A percentile compares a stretch with the other conserved stretches of the same genome.
Conservation (phyloP, 2,888 invertebrate genomes). For the Drosophila fulvimacula region DNA sequence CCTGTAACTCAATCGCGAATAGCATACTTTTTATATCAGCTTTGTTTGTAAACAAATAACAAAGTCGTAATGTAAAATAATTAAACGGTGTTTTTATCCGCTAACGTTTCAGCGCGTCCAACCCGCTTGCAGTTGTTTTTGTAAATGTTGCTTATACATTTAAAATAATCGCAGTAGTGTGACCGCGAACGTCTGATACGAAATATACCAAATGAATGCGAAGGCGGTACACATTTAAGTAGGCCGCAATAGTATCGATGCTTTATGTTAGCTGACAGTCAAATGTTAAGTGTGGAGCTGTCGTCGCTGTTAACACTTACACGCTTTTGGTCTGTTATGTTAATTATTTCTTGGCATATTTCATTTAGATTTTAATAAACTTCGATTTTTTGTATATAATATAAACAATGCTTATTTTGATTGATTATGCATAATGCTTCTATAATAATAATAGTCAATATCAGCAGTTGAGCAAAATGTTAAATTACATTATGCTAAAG, state of each 20-base stretch:
- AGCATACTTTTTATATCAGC: constrained; percentile 31
- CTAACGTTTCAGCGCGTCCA: constrained; percentile 51
- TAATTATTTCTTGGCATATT: background rate
- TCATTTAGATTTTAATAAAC: background rate
- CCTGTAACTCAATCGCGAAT: constrained; percentile 43
- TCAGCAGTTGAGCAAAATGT: background rate
- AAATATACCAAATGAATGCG: constrained; percentile 28
- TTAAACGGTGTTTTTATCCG: constrained; percentile 51
- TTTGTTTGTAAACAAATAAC: constrained; percentile 64
- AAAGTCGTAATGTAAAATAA: constrained; percentile 61
- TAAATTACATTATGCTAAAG: background rate
- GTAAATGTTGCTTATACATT: constrained; percentile 50
- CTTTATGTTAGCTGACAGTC: background rate
- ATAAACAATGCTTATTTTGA: background rate
- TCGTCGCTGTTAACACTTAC: background rate
- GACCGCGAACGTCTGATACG: constrained; percentile 25
- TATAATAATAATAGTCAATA: background rate
- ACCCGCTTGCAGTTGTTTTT: constrained; percentile 59
- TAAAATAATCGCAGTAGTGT: constrained; percentile 34
- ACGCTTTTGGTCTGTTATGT: background rate
- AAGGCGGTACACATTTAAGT: constrained; percentile 1
- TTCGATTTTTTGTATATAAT: background rate
- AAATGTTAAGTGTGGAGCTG: constrained; percentile 19
- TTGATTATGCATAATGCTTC: background rate
- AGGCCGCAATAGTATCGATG: constrained; percentile 21